phyloP scores from a whole-genome alignment of 2,888 invertebrate genomes.

The Cenopis cana region DNA sequence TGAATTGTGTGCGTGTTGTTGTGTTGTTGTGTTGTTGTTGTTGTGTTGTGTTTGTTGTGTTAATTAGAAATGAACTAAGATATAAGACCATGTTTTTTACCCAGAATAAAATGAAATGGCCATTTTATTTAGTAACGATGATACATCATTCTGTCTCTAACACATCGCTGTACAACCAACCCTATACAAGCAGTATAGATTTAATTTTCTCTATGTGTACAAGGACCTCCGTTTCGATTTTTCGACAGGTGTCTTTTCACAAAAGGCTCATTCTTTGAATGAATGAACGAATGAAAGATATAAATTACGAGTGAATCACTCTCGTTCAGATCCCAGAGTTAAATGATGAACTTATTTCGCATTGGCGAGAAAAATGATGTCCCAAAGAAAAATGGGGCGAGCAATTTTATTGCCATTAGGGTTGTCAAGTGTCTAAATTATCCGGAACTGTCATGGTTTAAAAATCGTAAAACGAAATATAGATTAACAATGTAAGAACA shows the following conservation, averaged over 20 bases:
- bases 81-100: no score
- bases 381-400: not conserved
- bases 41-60: no score
- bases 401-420: conserved; percentile 2
- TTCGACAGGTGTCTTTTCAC: conserved; percentile 27
- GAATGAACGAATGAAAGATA: conserved; percentile 16
- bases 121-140: not conserved
- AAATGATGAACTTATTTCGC: conserved; percentile 19
- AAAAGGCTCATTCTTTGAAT: conserved; percentile 30
- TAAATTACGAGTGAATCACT: conserved; percentile 35
- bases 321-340: conserved; percentile 18
- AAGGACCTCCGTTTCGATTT: conserved; percentile 10
- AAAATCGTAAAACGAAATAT: not conserved
- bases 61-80: no score
- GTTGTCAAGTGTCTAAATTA: not conserved
- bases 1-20: no score
- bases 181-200: no score
- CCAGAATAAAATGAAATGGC: no score
- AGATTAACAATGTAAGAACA: no score
- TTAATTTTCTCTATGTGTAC: no score
- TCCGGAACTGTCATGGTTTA: not conserved
- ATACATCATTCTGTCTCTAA: no score
- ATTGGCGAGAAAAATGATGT: conserved; percentile 15
- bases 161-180: no score
- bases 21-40: no score